Base-by-base conservation (phyloP, 2,888 invertebrate species). In the Cheilosia pagana region DNA sequence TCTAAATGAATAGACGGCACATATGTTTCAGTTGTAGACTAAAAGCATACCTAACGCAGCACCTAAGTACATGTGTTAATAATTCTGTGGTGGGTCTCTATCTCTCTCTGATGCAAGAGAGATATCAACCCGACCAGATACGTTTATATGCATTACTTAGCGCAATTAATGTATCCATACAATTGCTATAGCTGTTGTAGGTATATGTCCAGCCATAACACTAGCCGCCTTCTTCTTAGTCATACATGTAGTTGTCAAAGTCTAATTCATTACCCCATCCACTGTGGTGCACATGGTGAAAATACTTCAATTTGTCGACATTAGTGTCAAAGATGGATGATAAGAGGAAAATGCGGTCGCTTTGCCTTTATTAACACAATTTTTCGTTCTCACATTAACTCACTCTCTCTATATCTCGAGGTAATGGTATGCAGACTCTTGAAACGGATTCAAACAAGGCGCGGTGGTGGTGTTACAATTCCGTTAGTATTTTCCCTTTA, bases 221-320 rank as follows among this genome's bases (percentile, higher is more conserved):
- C 71, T 52, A 67, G 43, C 41, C 68, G 81, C 63, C 76, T 86
- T 78, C 74, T 83, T 72, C 45, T 16, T 45, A 45, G 43, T 16
- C n/a, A 16, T 28, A 28, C 2, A 28, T 28, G 28, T 45, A n/a
- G 50, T 72, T 79, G 81, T 72, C 82, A 60, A 85, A 76, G 81
- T 81, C 76, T 76, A 85, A 81, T 85, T 85, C 85, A 85, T 85
- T 85, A 85, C 81, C 71, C 81, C 75, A 67, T 67, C 81, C 65
- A 79, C 65, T 52, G 53, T 52, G 39, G 3, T 68, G 57, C 57
- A 79, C 48, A 86, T 87, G 86, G 86, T 87, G 87, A 87, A 86
- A 87, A 87, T 87, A 87, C 88, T 87, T 87, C 88, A 88, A 88
- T 88, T 88, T 88, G 88, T 88, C 88, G 87, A 88, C 88, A 88